These are phyloP conservation scores for Platysteira castanea DNA, from an alignment of 2,113 vertebrate species.

Conservation along the genomic window DNA sequence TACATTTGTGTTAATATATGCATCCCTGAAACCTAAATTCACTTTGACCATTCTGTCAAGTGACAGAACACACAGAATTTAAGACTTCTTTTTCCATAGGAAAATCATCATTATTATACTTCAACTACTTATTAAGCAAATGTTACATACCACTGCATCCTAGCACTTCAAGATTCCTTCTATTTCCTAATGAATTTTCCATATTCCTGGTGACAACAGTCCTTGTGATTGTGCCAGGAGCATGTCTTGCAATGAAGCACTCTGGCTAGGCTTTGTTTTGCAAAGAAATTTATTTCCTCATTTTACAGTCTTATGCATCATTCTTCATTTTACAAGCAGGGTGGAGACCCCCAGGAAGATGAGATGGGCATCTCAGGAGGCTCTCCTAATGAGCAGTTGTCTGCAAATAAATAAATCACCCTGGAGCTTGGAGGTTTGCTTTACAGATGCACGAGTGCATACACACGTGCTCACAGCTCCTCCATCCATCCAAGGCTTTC, in stretches of 20 bases:
- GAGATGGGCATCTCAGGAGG: background rate
- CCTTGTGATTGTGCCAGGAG: background rate
- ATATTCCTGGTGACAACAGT: background rate
- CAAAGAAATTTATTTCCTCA: conserved; percentile 1
- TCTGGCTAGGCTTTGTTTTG: background rate
- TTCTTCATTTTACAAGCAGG: background rate
- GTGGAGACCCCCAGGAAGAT: background rate
- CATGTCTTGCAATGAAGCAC: background rate
- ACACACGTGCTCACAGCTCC: background rate
- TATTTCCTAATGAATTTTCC: background rate
- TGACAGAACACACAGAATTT: background rate
- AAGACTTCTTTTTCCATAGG: background rate
- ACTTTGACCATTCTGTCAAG: background rate
- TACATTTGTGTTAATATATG: background rate
- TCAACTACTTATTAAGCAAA: background rate
- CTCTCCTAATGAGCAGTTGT: background rate
- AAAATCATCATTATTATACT: background rate
- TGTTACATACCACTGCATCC: background rate
- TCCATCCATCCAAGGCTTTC: background rate
- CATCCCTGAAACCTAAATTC: background rate
- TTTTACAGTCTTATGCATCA: background rate
- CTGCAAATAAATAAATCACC: background rate
- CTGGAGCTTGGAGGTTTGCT: background rate
- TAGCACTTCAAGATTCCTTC: background rate
- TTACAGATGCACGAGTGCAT: background rate